Percentiles rank a stretch among this genome's conserved stretches.
phyloP scores from a whole-genome alignment of 2,888 invertebrate genomes.

The Aproaerema taeniolella region DNA sequence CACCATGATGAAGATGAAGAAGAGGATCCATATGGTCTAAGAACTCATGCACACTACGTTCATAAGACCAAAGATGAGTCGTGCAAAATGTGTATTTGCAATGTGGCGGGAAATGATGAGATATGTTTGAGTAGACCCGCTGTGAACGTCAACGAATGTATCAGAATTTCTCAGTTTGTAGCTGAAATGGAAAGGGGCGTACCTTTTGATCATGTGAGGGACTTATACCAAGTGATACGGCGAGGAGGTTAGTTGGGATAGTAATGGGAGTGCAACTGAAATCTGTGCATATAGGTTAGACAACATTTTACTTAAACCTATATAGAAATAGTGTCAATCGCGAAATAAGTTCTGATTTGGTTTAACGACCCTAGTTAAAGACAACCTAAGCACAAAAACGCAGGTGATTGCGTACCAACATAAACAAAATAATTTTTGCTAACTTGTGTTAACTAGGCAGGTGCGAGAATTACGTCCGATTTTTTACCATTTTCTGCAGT shows the following conservation, averaged over 20 bases:
- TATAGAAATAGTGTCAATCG: too few species aligned
- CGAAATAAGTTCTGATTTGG: too few species aligned
- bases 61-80: conserved; percentile 26
- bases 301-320: neutral
- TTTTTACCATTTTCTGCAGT: too few species aligned
- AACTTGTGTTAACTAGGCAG: too few species aligned
- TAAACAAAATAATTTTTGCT: too few species aligned
- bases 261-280: conserved; percentile 28
- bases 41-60: too few species aligned
- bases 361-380: too few species aligned
- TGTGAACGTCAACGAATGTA: conserved; percentile 53
- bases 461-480: too few species aligned
- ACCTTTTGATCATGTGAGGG: conserved; percentile 27
- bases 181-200: conserved; percentile 27
- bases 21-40: too few species aligned
- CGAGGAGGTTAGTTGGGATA: conserved; percentile 49
- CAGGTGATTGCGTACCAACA: too few species aligned
- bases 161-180: conserved; percentile 30
- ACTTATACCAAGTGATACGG: conserved; percentile 32
- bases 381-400: too few species aligned
- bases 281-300: too few species aligned
- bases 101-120: conserved; percentile 45
- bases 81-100: conserved; percentile 56
- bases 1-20: conserved; percentile 2
- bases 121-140: conserved; percentile 52